phyloP scores from a whole-genome alignment of 2,797 vertebrate species.

The Betta splendens region DNA sequence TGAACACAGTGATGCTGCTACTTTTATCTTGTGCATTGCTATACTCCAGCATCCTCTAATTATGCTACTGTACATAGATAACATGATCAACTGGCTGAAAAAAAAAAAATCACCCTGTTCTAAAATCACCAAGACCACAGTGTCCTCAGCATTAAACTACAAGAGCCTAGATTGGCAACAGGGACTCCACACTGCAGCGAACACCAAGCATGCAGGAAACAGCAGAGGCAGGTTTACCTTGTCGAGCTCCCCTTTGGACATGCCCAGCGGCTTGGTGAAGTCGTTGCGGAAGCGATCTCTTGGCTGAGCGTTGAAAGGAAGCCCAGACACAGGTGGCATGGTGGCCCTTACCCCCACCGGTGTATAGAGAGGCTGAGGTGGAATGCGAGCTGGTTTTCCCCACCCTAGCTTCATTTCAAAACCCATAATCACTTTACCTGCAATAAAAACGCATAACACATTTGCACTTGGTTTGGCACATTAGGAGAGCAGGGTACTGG shows the following conservation, averaged over 20 bases:
- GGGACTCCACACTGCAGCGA: background rate
- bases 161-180: background rate
- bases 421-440: conserved; percentile 86
- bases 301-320: conserved; percentile 86
- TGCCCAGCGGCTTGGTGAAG: conserved; percentile 81
- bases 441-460: conserved; percentile 6
- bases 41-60: conserved; percentile 11
- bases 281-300: conserved; percentile 85
- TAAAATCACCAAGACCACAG: conserved; percentile 1
- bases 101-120: conserved; percentile 12
- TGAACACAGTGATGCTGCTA: conserved; percentile 20
- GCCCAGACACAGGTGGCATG: conserved; percentile 83
- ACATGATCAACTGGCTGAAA: conserved; percentile 4
- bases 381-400: conserved; percentile 86
- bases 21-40: conserved; percentile 7
- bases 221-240: conserved; percentile 75
- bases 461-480: background rate
- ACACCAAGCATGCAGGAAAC: background rate
- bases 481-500: too few species aligned
- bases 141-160: background rate
- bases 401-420: conserved; percentile 88
- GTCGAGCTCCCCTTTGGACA: conserved; percentile 80
- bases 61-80: conserved; percentile 12
- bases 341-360: conserved; percentile 81
- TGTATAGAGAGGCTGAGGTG: conserved; percentile 85